Conservation (phyloP, 2,113 vertebrate species). For the Malurus elegans region DNA sequence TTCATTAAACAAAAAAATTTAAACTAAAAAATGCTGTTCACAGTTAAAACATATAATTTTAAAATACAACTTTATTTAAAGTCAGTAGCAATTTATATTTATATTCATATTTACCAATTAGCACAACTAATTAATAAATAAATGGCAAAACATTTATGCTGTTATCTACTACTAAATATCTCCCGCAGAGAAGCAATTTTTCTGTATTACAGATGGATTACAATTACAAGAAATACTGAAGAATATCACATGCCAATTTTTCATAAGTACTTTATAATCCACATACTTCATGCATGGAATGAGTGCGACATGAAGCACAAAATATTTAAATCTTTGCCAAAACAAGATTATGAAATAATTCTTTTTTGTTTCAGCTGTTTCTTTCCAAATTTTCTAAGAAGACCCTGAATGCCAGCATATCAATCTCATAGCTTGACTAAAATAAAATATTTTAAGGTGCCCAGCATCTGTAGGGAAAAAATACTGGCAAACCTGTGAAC, state of each 20-base stretch:
- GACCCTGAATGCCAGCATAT: not conserved
- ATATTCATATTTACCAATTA: not conserved
- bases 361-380: not conserved
- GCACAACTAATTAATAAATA: not conserved
- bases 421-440: not conserved
- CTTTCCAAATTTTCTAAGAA: not conserved
- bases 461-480: not conserved
- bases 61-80: not conserved
- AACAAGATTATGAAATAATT: not conserved
- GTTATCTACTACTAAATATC: not conserved
- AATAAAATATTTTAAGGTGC: not conserved
- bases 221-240: not conserved
- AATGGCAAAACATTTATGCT: not conserved
- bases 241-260: not conserved
- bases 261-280: not conserved
- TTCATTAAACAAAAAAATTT: not conserved
- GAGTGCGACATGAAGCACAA: not conserved
- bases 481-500: not conserved
- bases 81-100: not conserved
- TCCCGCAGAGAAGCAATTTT: not conserved
- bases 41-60: not conserved
- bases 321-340: constrained; percentile 10
- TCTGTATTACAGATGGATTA: not conserved
- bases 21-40: not conserved
- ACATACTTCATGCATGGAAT: not conserved